phyloP scores from a whole-genome alignment of 2,797 vertebrate genomes.

The Malacoctenus gilli region DNA sequence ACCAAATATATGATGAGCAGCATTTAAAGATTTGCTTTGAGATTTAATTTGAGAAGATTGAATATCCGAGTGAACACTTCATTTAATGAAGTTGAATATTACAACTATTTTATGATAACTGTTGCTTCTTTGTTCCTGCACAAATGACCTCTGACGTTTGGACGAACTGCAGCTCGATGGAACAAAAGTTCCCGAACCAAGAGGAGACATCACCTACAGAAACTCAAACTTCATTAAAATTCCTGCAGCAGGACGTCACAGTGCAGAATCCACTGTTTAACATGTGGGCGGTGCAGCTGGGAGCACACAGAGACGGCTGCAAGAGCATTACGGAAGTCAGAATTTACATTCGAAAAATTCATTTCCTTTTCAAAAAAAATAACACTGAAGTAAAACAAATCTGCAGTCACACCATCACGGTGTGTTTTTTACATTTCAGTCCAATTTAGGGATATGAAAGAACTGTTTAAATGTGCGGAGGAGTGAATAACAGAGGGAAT shows the following conservation, averaged over 20 bases:
- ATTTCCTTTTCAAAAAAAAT: no score
- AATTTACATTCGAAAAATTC: background rate
- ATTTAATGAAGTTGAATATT: no score
- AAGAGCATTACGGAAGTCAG: background rate
- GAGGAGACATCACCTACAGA: conserved; percentile 28
- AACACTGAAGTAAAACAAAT: no score
- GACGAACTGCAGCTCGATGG: no score
- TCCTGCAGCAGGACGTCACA: conserved; percentile 26
- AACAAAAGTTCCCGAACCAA: conserved; percentile 18
- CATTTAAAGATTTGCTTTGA: no score
- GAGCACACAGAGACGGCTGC: background rate
- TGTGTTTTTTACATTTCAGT: no score
- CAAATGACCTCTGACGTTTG: no score
- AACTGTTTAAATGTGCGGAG: background rate
- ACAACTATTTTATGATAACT: background rate
- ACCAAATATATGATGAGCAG: no score
- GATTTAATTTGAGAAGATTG: no score
- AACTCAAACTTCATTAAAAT: conserved; percentile 37
- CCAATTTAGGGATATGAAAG: no score
- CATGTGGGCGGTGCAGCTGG: background rate
- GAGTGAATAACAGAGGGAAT: conserved; percentile 4
- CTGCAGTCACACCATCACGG: no score
- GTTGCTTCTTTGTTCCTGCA: background rate
- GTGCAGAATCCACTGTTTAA: conserved; percentile 5
- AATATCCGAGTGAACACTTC: no score